Conservation (phyloP, 2,888 invertebrate species). For the Morpho helenor region DNA sequence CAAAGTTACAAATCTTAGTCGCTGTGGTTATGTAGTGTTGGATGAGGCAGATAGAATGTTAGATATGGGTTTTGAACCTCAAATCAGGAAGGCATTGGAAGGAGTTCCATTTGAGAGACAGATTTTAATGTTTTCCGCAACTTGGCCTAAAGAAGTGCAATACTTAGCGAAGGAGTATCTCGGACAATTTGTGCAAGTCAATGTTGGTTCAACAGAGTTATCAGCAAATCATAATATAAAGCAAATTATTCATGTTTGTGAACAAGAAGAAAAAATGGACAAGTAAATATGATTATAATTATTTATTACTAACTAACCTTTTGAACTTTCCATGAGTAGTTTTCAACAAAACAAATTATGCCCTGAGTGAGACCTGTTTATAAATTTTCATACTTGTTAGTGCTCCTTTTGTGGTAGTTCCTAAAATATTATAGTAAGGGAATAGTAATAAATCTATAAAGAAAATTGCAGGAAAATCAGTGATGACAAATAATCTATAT, state of each 20-base stretch:
- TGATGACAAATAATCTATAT: too few relatives aligned
- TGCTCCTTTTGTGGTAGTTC: too few relatives aligned
- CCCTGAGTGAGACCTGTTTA: too few relatives aligned
- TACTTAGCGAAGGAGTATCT: conserved; percentile 95
- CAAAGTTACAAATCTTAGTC: conserved; percentile 83
- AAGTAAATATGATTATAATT: conserved; percentile 39
- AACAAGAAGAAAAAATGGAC: conserved; percentile 87
- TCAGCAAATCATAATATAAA: conserved; percentile 94
- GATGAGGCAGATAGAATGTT: conserved; percentile 97
- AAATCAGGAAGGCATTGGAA: conserved; percentile 93
- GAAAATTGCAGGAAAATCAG: too few relatives aligned
- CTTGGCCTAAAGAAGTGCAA: conserved; percentile 97
- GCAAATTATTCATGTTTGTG: conserved; percentile 90
- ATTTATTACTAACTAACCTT: too few relatives aligned
- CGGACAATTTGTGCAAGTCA: conserved; percentile 92
- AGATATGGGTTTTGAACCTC: conserved; percentile 98
- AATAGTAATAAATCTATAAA: too few relatives aligned
- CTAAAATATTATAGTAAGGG: too few relatives aligned
- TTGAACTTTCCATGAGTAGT: too few relatives aligned
- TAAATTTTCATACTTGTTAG: too few relatives aligned
- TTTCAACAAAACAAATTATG: too few relatives aligned
- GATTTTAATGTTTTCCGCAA: conserved; percentile 98
- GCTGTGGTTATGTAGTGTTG: conserved; percentile 90
- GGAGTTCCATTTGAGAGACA: conserved; percentile 95
- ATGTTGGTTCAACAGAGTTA: conserved; percentile 92